Evolutionary conservation across 2,888 invertebrate species (phyloP), one percentile per base, ranked within the genome.

Genomic region (Nineta flava): DNA sequence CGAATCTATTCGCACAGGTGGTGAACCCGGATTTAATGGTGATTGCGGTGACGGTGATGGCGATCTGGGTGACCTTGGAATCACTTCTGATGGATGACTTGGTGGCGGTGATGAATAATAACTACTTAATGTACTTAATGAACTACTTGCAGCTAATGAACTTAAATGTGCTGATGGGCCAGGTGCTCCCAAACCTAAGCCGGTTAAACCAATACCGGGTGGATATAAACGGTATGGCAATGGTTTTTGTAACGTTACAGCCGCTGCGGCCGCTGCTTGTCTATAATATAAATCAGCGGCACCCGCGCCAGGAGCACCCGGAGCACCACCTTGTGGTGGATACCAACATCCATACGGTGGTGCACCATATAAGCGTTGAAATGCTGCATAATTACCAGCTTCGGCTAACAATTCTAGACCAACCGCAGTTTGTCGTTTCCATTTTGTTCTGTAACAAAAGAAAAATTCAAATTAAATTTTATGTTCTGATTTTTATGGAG

Each of bases 361-460:
- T 0, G 79, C 78, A 9, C 87, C 87, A 69, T 91, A 92, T 54
- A 97, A 74, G 54, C 96, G 79, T 71, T 96, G 96, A 62, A 99
- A 91, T n/a, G 97, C 97, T 1, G 95, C 95, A 70, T 92, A 93
- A 72, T 96, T 97, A 9, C 94, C 94, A 0, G 96, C 94, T 67
- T 99, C 99, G 2, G 95, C 93, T 50, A 99, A 72, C 40, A 99
- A 78, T 66, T 99, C 99, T 57, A 96, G 69, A 0, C 97, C 96
- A 2, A 97, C 97, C 1, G 97, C 94, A 13, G 97, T 95, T 68
- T 97, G 97, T 2, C 97, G 81, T 70, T 97, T 97, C 97, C 97
- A 99, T 74, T 97, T 97, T 65, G 97, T 97, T 68, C 93, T 92
- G 78, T 21, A 73, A 73, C 57, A 59, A 65, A 57, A 53, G 53